These are phyloP conservation scores for Semaprochilodus insignis DNA, from an alignment of 2,797 vertebrate genomes.

Conservation along the genomic window DNA sequence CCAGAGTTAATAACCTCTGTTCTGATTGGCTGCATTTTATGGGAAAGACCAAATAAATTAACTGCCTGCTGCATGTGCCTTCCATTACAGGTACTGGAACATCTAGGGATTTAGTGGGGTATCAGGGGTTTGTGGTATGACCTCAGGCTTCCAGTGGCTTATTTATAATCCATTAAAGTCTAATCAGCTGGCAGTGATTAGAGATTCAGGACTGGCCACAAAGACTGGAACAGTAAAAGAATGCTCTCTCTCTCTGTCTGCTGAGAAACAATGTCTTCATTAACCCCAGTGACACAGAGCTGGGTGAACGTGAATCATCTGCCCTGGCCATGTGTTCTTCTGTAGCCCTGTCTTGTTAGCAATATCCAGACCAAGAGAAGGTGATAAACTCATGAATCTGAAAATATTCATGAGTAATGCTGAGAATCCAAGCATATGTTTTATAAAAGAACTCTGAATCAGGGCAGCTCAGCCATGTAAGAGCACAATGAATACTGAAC, in stretches of 20 bases:
- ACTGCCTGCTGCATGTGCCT: neutral
- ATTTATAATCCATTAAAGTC: slow-evolving; percentile 27
- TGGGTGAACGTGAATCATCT: slow-evolving; percentile 46
- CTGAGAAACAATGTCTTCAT: slow-evolving; percentile 40
- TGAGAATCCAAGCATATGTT: neutral
- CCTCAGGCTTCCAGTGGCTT: neutral
- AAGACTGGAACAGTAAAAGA: slow-evolving; percentile 3
- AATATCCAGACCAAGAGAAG: slow-evolving; percentile 33
- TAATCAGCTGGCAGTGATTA: slow-evolving; percentile 26
- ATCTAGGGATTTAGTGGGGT: neutral
- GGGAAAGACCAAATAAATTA: neutral
- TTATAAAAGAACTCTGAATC: slow-evolving; percentile 30
- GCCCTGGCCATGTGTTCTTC: slow-evolving; percentile 43
- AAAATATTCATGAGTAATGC: slow-evolving; percentile 43
- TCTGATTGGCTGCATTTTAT: neutral
- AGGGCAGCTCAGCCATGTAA: neutral
- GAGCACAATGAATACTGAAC: neutral
- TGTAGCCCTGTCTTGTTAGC: slow-evolving; percentile 57
- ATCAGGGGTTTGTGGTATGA: neutral
- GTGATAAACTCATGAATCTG: slow-evolving; percentile 43
- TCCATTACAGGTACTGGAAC: neutral
- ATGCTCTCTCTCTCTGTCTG: slow-evolving; percentile 14
- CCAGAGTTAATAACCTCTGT: neutral
- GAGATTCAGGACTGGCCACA: slow-evolving; percentile 17
- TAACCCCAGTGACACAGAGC: slow-evolving; percentile 9